phyloP scores from a whole-genome alignment of 2,113 vertebrate species.

The Psilopogon haemacephalus region DNA sequence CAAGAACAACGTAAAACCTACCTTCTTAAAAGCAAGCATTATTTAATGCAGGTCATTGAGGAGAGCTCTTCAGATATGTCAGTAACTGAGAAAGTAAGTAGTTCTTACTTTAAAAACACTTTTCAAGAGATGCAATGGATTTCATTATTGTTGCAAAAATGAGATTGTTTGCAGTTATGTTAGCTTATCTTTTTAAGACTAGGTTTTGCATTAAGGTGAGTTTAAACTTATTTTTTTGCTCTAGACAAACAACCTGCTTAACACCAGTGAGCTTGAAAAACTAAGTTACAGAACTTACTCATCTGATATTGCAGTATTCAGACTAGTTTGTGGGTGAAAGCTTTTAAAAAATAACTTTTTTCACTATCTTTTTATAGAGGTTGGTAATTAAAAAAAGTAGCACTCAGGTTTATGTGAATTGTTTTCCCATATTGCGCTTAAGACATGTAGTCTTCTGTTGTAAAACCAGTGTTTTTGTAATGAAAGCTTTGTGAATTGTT shows the following conservation, averaged over 20 bases:
- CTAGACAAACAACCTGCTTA: not conserved
- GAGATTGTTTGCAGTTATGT: accelerated
- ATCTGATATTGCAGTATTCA: not conserved
- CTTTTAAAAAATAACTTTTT: not conserved
- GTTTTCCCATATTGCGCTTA: not conserved
- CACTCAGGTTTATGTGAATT: not conserved
- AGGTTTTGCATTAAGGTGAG: not conserved
- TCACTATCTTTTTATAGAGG: not conserved
- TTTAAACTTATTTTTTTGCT: not conserved
- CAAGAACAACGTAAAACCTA: constrained; percentile 87
- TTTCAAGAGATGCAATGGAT: not conserved
- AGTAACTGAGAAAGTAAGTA: constrained; percentile 82
- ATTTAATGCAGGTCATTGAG: constrained; percentile 85
- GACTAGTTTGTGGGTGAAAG: not conserved
- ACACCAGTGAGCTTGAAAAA: not conserved
- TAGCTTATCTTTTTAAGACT: not conserved
- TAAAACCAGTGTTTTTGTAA: not conserved
- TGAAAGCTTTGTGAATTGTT: not conserved
- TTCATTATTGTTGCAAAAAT: not conserved
- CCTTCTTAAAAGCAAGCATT: constrained; percentile 83
- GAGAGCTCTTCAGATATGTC: constrained; percentile 78
- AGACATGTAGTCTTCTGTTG: not conserved
- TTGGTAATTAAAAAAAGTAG: not conserved
- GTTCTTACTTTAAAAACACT: not conserved
- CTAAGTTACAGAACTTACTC: no score